Evolutionary conservation across 2,113 vertebrate genomes (phyloP), one percentile per base, ranked within the genome.

Genomic region (Verasper variegatus): DNA sequence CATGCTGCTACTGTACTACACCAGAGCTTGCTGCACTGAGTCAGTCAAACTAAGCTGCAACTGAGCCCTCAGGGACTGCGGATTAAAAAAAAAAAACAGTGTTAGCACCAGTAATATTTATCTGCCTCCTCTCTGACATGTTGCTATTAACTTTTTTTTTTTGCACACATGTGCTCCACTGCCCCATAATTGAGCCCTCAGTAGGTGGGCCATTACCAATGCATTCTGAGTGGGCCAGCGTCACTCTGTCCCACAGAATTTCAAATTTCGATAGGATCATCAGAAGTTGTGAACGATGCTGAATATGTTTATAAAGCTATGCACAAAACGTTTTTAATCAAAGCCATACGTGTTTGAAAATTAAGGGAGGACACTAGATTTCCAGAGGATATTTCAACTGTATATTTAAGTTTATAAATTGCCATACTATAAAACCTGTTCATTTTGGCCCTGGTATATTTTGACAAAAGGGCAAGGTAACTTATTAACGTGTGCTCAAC

Each of bases 141-240:
- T 58, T 71, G 5, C 58, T 52, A 54, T 49, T 40, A 52, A 0
- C 17, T 26, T 18, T 57, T 0, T 27, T 8, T 74, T 3, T 12
- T 35, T 26, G 9, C 66, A 71, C 27, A 20, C 5, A 62, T 47
- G 37, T 47, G 49, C 26, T 8, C 3, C 23, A 26, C 17, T 67
- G 18, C 31, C 11, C 58, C 61, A 24, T 63, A 63, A 63, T 17
- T 13, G 62, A 75, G 63, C 35, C 37, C 47, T 73, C 49, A 61
- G 71, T 75, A 64, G 72, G 81, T 45, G 68, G 78, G 74, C 78
- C 57, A 76, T 83, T 71, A 69, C 37, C 76, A 75, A 82, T 74
- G 23, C 62, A 69, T 52, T 81, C 31, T 70, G 81, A 78, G 76
- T 84, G 40, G 68, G 68, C 63, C 40, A 76, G 64, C 65, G 71